Conservation (phyloP, 2,888 invertebrate species). For the Eueremaeus valkanovi region DNA sequence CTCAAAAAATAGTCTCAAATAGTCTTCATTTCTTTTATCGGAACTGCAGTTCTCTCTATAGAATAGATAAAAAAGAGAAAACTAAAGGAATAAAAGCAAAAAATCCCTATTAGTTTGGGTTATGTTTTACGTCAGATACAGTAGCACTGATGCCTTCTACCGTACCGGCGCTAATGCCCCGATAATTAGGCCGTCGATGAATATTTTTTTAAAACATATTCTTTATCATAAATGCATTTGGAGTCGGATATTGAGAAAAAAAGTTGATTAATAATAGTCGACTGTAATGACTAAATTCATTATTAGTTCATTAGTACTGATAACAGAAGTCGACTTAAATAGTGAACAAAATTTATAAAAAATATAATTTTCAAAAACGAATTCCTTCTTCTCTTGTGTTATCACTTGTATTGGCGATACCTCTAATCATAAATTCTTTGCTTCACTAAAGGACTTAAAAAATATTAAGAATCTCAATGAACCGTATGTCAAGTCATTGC, state of each 20-base stretch:
- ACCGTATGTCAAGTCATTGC: not conserved
- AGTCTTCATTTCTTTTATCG: slow-evolving; percentile 32
- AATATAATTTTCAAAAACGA: not conserved
- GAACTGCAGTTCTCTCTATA: slow-evolving; percentile 28
- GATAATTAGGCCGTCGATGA: slow-evolving; percentile 11
- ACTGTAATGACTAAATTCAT: slow-evolving; percentile 30
- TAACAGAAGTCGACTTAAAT: not conserved
- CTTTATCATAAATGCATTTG: slow-evolving; percentile 1
- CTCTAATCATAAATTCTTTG: slow-evolving; percentile 2
- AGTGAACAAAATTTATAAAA: too few relatives aligned
- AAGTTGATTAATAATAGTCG: slow-evolving; percentile 21
- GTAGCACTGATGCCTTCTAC: not conserved
- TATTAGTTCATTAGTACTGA: slow-evolving; percentile 24
- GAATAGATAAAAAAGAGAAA: slow-evolving; percentile 30
- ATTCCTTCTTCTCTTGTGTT: not conserved
- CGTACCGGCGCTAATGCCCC: not conserved
- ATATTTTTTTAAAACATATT: not conserved
- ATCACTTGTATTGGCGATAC: slow-evolving; percentile 1
- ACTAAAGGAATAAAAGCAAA: slow-evolving; percentile 4
- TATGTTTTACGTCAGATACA: slow-evolving; percentile 9
- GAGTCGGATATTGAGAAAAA: slow-evolving; percentile 27
- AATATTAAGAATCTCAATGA: slow-evolving; percentile 15
- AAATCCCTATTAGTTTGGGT: slow-evolving; percentile 8
- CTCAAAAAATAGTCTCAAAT: slow-evolving; percentile 5
- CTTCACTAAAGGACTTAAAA: not conserved